Evolutionary conservation across 1,140 invertebrate genomes (phyloP).

Genomic region (Drosophila persimilis): DNA sequence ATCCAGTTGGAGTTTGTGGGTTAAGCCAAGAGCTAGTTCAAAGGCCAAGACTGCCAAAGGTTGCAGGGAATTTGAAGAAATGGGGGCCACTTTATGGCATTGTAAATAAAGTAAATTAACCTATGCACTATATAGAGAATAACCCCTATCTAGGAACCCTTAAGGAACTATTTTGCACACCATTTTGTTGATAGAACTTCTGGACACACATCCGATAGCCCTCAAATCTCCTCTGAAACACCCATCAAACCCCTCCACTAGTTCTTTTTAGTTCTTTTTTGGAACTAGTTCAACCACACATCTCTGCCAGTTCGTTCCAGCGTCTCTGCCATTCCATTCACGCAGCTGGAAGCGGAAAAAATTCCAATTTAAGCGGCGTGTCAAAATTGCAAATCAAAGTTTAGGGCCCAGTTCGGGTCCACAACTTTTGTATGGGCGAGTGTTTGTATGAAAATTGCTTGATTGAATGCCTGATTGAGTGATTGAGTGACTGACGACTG

Average conservation of each 20-base stretch:
- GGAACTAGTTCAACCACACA: conserved; percentile 12
- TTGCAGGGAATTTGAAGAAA: no score
- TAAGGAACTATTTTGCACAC: no score
- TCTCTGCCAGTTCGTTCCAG: conserved; percentile 9
- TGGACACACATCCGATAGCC: no score
- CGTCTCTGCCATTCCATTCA: conserved; percentile 7
- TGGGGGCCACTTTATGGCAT: no score
- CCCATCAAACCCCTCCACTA: no score
- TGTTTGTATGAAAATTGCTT: conserved; percentile 63
- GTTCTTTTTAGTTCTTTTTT: no score
- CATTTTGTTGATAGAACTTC: no score
- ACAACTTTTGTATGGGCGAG: conserved; percentile 25
- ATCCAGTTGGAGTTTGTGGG: conserved; percentile 8
- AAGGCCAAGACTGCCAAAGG: neutral
- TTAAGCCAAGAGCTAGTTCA: conserved; percentile 1
- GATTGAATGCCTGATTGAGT: conserved; percentile 68
- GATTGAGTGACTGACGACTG: conserved; percentile 58
- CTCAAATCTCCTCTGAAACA: no score
- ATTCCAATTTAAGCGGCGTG: conserved; percentile 73
- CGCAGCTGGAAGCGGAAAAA: conserved; percentile 46
- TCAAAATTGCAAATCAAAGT: conserved; percentile 75
- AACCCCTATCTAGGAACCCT: no score
- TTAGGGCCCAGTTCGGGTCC: conserved; percentile 28
- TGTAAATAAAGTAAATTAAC: no score
- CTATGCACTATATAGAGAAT: no score